These are phyloP conservation scores for Gephyroberyx darwinii DNA, from an alignment of 2,797 vertebrate genomes.

Conservation along the genomic window DNA sequence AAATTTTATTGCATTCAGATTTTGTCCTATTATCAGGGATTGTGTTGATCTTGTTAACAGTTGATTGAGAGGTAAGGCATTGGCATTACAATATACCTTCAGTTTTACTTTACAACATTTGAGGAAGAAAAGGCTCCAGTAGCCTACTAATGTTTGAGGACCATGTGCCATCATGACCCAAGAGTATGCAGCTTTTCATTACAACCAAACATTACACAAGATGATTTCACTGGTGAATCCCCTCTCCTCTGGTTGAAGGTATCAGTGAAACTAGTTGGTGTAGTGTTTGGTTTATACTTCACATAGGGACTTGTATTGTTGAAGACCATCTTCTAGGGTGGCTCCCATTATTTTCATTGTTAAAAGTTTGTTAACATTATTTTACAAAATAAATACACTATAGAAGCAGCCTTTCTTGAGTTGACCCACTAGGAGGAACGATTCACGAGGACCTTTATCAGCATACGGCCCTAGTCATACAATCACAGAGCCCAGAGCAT, in stretches of 20 bases:
- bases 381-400: background rate
- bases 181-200: conserved; percentile 33
- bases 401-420: background rate
- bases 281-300: too few species aligned
- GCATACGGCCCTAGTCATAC: background rate
- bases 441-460: background rate
- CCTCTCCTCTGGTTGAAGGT: too few species aligned
- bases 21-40: conserved; percentile 3
- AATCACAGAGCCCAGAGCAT: background rate
- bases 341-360: too few species aligned
- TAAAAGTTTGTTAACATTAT: too few species aligned
- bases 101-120: background rate
- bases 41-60: conserved; percentile 19
- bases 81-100: conserved; percentile 25
- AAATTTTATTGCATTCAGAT: conserved; percentile 26
- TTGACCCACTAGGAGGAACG: background rate
- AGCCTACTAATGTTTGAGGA: conserved; percentile 49
- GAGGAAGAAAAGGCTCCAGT: conserved; percentile 29
- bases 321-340: too few species aligned
- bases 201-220: conserved; percentile 2
- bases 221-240: conserved; percentile 24
- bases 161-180: conserved; percentile 52
- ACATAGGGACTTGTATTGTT: too few species aligned
- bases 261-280: too few species aligned
- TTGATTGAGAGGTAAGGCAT: conserved; percentile 47